Evolutionary conservation across 2,797 vertebrate species (phyloP), one percentile per base, ranked within the genome.

Genomic region (Oceanodroma leucorhoa): DNA sequence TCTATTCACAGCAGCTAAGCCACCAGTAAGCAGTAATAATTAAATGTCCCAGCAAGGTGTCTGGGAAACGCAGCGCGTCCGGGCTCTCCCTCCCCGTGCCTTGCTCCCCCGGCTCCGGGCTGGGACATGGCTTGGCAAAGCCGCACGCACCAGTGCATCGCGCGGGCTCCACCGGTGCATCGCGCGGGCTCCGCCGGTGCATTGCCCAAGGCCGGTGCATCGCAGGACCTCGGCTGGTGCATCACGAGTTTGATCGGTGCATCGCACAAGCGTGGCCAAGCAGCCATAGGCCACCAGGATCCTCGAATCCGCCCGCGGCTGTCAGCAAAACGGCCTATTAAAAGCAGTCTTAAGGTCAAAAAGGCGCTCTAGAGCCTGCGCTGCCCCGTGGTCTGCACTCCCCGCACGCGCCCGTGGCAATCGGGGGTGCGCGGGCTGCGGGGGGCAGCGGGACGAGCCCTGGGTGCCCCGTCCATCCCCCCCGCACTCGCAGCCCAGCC

Each of bases 101-200:
- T 14, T 10, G 23, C 23, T 27, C 14, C 34, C 30, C 30, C 24
- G 19, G 53, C 21, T 6, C 32, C 26, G 3, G 50, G 38, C 32
- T 70, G 38, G 46, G 55, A 22, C 2, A 4, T 36, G 45, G 9
- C 8, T 24, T 3, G 3, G 55, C 23, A 43, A 34, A 70, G 45
- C 43, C 38, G 17, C 24, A 5, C 4, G 1, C 11, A 9, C 20
- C 77, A 30, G 14, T 13, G 30, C 23, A 6, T 27, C 10, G 2
- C 9, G 1, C 5, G 11, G 5, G n/a, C 7, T 20, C 8, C 3
- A 11, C 9, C 16, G 5, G 14, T 27, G 40, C 53, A 12, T 11
- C 1, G 1, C 3, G 5, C 1, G 11, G 14, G 64, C 23, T 50
- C 1, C 5, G 23, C 34, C 22, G 5, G n/a, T 32, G 34, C 55